Conservation (phyloP, 2,888 invertebrate species). For the Philopedon plagiatum region DNA sequence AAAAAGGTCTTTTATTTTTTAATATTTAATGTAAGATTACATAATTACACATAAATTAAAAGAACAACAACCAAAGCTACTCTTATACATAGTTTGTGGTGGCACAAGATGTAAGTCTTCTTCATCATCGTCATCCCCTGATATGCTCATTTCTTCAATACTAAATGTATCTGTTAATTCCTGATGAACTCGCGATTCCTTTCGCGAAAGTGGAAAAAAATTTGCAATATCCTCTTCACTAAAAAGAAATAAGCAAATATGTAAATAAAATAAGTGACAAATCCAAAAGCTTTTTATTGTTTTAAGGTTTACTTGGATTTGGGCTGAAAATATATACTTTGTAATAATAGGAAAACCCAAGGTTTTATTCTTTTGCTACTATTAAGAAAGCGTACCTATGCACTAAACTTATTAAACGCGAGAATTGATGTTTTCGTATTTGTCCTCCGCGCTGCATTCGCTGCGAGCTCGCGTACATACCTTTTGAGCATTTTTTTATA, state of each 20-base stretch:
- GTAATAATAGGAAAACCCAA: too few relatives aligned
- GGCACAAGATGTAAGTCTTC: slow-evolving; percentile 69
- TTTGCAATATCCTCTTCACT: slow-evolving; percentile 72
- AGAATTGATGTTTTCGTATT: too few relatives aligned
- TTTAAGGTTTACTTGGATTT: too few relatives aligned
- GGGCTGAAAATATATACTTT: too few relatives aligned
- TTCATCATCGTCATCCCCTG: slow-evolving; percentile 69
- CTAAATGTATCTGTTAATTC: slow-evolving; percentile 75
- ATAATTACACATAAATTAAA: slow-evolving; percentile 63
- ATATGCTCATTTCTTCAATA: slow-evolving; percentile 76
- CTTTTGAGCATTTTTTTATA: too few relatives aligned
- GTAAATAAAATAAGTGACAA: background rate
- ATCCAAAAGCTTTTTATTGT: too few relatives aligned
- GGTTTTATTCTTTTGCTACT: too few relatives aligned
- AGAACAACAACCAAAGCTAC: slow-evolving; percentile 66
- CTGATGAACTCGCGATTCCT: slow-evolving; percentile 68
- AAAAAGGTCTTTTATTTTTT: background rate
- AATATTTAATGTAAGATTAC: slow-evolving; percentile 46
- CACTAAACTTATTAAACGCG: too few relatives aligned
- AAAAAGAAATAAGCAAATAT: slow-evolving; percentile 43
- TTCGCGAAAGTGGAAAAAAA: slow-evolving; percentile 70
- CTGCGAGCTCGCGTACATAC: too few relatives aligned
- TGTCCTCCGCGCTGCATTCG: too few relatives aligned
- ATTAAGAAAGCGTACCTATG: too few relatives aligned
- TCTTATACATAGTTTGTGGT: slow-evolving; percentile 66